Conservation (phyloP, 2,888 invertebrate species). For the Lycocerus yunnanus region DNA sequence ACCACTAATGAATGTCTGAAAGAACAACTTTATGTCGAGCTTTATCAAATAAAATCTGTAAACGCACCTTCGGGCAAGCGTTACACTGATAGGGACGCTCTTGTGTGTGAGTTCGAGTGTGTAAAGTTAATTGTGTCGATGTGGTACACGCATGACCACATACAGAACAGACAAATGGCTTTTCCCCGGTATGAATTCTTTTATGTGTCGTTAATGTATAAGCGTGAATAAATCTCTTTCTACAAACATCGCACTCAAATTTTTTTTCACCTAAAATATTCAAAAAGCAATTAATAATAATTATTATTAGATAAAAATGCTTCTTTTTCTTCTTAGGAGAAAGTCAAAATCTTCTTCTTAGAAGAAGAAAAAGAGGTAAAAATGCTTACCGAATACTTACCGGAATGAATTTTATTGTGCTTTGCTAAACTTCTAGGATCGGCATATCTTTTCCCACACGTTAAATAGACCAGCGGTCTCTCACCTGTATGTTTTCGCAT, state of each 20-base stretch:
- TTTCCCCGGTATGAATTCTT: conserved; percentile 42
- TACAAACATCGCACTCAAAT: conserved; percentile 40
- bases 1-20: conserved; percentile 40
- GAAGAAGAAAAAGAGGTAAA: too few relatives aligned
- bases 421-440: conserved; percentile 41
- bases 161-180: conserved; percentile 41
- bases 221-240: conserved; percentile 41
- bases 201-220: conserved; percentile 42
- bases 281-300: background rate
- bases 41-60: background rate
- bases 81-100: conserved; percentile 43
- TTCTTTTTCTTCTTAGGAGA: too few relatives aligned
- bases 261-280: conserved; percentile 39
- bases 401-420: conserved; percentile 44
- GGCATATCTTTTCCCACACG: conserved; percentile 41
- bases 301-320: background rate
- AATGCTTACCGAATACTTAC: too few relatives aligned
- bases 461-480: conserved; percentile 38
- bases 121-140: conserved; percentile 42
- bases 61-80: conserved; percentile 40
- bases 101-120: conserved; percentile 41
- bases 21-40: background rate
- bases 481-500: conserved; percentile 41
- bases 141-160: conserved; percentile 43
- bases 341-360: too few relatives aligned